Base-by-base conservation (phyloP, 1,140 invertebrate genomes). In the honey bee (Apis mellifera) region DNA sequence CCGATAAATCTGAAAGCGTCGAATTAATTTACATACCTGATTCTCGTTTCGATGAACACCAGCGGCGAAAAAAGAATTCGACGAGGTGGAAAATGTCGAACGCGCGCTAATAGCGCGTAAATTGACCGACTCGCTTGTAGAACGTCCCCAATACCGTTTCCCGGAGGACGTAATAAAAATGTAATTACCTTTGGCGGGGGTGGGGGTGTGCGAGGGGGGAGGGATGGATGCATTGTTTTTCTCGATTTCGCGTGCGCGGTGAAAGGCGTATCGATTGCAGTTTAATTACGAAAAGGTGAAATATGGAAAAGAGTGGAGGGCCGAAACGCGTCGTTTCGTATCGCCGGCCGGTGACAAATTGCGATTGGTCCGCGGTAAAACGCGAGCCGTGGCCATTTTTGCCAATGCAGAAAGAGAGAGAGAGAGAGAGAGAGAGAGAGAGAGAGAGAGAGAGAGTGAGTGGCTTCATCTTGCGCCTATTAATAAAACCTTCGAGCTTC, bases 151-250 rank as follows among this genome's bases (percentile, higher is more conserved):
- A 32, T 85, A 85, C 70, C 59, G 42, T 78, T 87, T 60, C 54
- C n/a, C 76, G 54, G 26, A 42, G 50, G 78, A 79, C 79, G 79
- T 79, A 83, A 85, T 82, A 78, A 85, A 88, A 88, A 87, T 78
- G 86, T 85, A 87, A 87, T 88, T 87, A 85, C 72, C 62, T 82
- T 50, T 73, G 64, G 42, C n/a, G 65, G 26, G 42, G n/a, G 62
- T 13, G n/a, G 9, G 32, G 75, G 52, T n/a, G 62, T 19, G 60
- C 21, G 48, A 26, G 8, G 32, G n/a, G 60, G 55, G 13, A 23
- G n/a, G 60, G 55, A 9, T 4, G 19, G 26, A 54, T 32, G 52
- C 80, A 62, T 78, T 78, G 75, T 78, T 82, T 82, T 82, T 78
- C 66, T 69, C 65, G 50, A 26, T 64, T 77, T 55, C 71, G 32